Evolutionary conservation across 2,888 invertebrate genomes (phyloP).

Genomic region (Zootermopsis nevadensis): DNA sequence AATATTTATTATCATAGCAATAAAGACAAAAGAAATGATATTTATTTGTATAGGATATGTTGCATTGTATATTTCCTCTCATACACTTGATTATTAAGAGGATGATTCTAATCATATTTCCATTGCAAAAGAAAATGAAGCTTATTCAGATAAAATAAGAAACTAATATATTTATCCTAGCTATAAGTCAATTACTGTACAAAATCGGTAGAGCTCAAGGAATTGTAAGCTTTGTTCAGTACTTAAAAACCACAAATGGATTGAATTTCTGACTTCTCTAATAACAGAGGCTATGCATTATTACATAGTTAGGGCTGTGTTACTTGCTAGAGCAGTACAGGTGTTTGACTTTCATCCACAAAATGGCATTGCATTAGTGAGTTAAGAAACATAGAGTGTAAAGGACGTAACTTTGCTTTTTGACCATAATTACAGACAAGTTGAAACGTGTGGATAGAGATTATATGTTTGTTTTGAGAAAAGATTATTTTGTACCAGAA

Average conservation of each 20-base stretch:
- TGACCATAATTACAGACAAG: constrained; percentile 14
- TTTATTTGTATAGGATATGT: constrained; percentile 38
- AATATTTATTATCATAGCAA: constrained; percentile 45
- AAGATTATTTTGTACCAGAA: constrained; percentile 35
- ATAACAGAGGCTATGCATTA: neutral
- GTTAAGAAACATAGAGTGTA: neutral
- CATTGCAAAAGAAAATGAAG: constrained; percentile 23
- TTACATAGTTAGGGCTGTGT: constrained; percentile 20
- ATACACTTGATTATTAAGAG: neutral
- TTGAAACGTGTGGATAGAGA: constrained; percentile 27
- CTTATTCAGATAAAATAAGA: constrained; percentile 12
- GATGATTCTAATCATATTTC: constrained; percentile 16
- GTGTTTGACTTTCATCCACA: constrained; percentile 33
- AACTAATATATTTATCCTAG: constrained; percentile 42
- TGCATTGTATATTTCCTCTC: constrained; percentile 24
- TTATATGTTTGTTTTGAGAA: neutral
- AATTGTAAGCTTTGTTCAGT: constrained; percentile 35
- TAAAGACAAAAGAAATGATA: constrained; percentile 20
- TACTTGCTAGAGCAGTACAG: constrained; percentile 23
- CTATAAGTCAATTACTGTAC: constrained; percentile 47
- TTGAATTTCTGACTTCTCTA: neutral
- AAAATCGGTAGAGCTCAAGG: constrained; percentile 26
- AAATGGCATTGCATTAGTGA: constrained; percentile 5
- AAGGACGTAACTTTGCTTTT: constrained; percentile 20
- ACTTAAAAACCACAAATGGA: neutral